Evolutionary conservation across 2,888 invertebrate species (phyloP), one percentile per base, ranked within the genome.

Genomic region (Eupithecia subumbrata): DNA sequence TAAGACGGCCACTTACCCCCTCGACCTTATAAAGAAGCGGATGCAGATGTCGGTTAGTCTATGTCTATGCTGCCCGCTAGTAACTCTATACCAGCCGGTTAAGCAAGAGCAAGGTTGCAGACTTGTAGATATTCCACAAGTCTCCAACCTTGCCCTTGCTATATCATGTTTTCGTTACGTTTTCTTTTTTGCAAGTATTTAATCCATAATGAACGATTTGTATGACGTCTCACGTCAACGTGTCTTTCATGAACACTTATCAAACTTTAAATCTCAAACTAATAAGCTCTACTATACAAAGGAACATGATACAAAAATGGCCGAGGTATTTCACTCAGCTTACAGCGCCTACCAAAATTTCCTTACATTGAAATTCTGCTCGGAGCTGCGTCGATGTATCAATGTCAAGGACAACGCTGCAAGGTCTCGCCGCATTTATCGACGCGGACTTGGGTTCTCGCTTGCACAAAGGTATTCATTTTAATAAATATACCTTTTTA

Each of bases 1-100:
- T 0, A 99, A 99, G 92, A 96, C 96, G 0, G 82, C 96, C 4
- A 96, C 98, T 0, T 99, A 99, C 90, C 99, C 99, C 0, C 96
- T 99, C 56, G 99, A 99, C 89, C 93, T 99, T 81, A 96, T 96
- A 0, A 97, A 98, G 85, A 97, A 98, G 86, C 95, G 99, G 69
- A 92, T 98, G 84, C 99, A 99, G 91, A 96, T 98, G 77, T 97
- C 97, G 88, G 98, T 94, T 78, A 84, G 90, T 86, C 66, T 37
- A 66, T 40, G 40, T 40, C 9, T 9, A 40, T 40, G 11, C 40
- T 40, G 40, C 40, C 40, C 40, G 40, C 8, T 40, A 40, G 40
- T 40, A 40, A 40, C 1, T 40, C 40, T 40, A 9, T 40, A 9
- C 40, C 40, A 40, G 11, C 11, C 40, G 9, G 40, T 30, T 30